Evolutionary conservation across 2,113 vertebrate genomes (phyloP).

Genomic region (Polypterus bichir): DNA sequence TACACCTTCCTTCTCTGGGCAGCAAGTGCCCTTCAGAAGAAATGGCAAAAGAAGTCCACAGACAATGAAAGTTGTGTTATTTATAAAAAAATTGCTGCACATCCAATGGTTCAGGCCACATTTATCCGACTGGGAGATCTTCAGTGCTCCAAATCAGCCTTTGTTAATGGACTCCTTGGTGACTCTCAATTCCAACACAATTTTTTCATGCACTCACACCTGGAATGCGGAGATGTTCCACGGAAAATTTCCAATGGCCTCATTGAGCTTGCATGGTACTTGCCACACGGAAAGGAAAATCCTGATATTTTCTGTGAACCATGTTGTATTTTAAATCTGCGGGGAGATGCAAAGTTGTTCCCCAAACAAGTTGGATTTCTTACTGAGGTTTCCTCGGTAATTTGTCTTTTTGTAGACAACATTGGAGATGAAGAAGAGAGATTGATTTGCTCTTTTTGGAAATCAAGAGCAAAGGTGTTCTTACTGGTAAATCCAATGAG

Average conservation of each 20-base stretch:
- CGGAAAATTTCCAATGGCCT: conserved; percentile 11
- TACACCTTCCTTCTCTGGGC: too few species aligned
- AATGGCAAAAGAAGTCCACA: too few species aligned
- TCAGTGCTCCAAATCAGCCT: too few species aligned
- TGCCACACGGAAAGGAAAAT: conserved; percentile 18
- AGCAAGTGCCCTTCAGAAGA: too few species aligned
- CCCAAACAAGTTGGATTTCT: conserved; percentile 32
- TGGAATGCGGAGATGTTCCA: conserved; percentile 11
- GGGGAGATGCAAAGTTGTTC: conserved; percentile 23
- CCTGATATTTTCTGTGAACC: conserved; percentile 20
- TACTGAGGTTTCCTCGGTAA: conserved; percentile 30
- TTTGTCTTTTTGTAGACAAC: conserved; percentile 30
- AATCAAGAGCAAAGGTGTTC: background rate
- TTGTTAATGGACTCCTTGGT: conserved; percentile 17
- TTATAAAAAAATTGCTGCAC: too few species aligned
- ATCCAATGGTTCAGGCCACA: too few species aligned
- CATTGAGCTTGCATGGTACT: conserved; percentile 32
- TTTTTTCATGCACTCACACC: conserved; percentile 30
- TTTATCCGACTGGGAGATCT: too few species aligned
- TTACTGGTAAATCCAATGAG: too few species aligned
- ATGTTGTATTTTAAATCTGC: conserved; percentile 29
- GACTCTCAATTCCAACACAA: conserved; percentile 11
- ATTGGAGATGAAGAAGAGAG: conserved; percentile 23
- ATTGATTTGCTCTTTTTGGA: conserved; percentile 24
- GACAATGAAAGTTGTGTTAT: too few species aligned